These are phyloP conservation scores for Acromyrmex echinatior DNA, from an alignment of 1,140 invertebrate species.

Conservation along the genomic window DNA sequence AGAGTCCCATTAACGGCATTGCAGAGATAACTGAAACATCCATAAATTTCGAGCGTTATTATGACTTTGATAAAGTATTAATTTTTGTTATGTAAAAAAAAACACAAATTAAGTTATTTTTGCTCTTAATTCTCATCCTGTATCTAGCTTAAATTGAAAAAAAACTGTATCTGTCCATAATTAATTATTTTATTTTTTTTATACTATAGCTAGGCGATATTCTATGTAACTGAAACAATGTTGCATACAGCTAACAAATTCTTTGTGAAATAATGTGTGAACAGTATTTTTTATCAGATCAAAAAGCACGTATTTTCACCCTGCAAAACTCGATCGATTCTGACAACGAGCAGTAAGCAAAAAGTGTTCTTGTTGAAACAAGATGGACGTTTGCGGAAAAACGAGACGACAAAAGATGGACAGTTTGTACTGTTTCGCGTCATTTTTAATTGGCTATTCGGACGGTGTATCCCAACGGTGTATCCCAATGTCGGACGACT, in stretches of 20 bases:
- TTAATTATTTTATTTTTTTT: not conserved
- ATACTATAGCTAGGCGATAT: not conserved
- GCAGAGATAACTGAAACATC: conserved; percentile 11
- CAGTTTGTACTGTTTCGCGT: conserved; percentile 29
- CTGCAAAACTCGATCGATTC: not conserved
- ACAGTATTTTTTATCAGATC: not conserved
- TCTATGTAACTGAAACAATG: conserved; percentile 1
- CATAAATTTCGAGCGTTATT: not conserved
- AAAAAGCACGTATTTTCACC: not conserved
- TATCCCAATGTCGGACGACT: conserved; percentile 11
- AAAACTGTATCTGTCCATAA: not conserved
- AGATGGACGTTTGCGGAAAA: conserved; percentile 7
- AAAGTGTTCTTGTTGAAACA: not conserved
- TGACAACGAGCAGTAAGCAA: conserved; percentile 14
- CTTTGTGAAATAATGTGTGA: conserved; percentile 10
- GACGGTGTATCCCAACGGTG: not conserved
- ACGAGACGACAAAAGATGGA: not conserved
- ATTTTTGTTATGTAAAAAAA: not conserved
- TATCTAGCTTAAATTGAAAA: conserved; percentile 8
- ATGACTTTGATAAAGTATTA: not conserved
- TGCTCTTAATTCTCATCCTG: not conserved
- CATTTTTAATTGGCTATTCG: conserved; percentile 55
- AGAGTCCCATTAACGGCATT: conserved; percentile 4
- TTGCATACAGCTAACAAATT: conserved; percentile 25
- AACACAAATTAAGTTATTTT: not conserved